phyloP scores from a whole-genome alignment of 1,140 invertebrate species.

The Drosophila ficusphila region DNA sequence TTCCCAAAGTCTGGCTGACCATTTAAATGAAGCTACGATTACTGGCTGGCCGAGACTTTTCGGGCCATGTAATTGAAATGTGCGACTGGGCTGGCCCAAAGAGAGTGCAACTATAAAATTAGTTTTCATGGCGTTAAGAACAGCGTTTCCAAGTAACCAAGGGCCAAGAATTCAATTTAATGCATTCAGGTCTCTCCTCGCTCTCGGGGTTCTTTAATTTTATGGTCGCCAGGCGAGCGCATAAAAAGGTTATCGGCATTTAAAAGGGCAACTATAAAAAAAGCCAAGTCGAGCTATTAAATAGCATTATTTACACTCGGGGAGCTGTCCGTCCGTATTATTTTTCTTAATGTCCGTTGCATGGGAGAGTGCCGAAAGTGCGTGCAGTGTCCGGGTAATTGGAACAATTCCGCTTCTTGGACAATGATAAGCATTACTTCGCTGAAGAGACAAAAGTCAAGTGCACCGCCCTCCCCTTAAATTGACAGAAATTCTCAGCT shows the following conservation, averaged over 20 bases:
- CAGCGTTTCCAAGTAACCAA: conserved; percentile 57
- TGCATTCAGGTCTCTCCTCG: conserved; percentile 61
- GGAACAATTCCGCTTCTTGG: conserved; percentile 59
- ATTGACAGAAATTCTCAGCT: conserved; percentile 7
- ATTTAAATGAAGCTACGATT: conserved; percentile 71
- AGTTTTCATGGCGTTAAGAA: conserved; percentile 82
- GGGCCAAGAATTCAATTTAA: conserved; percentile 72
- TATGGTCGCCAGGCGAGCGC: conserved; percentile 65
- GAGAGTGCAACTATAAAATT: conserved; percentile 75
- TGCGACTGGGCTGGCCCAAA: conserved; percentile 18
- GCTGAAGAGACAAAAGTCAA: conserved; percentile 38
- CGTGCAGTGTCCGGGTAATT: conserved; percentile 75
- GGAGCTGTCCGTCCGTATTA: conserved; percentile 5
- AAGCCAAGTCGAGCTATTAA: conserved; percentile 61
- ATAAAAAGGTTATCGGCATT: conserved; percentile 80
- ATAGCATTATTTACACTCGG: conserved; percentile 68
- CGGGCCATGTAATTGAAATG: conserved; percentile 73
- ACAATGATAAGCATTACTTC: conserved; percentile 65
- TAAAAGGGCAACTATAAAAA: conserved; percentile 70
- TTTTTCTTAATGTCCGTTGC: not conserved
- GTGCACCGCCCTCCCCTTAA: conserved; percentile 43
- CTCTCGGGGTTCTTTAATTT: conserved; percentile 47
- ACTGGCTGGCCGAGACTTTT: conserved; percentile 3
- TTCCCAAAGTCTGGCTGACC: conserved; percentile 40
- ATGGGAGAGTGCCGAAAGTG: conserved; percentile 55